These are phyloP conservation scores for Lithosia quadra DNA, from an alignment of 2,888 invertebrate species.

Conservation along the genomic window DNA sequence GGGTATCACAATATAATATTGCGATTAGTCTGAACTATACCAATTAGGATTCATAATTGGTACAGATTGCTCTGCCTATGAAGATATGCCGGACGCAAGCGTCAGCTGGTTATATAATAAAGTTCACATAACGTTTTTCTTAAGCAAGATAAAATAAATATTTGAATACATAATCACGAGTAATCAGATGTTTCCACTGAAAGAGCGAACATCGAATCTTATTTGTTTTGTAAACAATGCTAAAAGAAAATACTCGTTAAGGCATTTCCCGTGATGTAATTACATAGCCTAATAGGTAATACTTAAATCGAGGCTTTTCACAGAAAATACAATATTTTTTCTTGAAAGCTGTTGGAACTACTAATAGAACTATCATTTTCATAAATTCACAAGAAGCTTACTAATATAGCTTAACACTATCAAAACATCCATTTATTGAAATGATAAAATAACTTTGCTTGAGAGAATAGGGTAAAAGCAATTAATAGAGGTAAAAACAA, in stretches of 20 bases:
- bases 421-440: background rate
- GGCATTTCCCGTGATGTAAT: background rate
- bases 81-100: too few relatives aligned
- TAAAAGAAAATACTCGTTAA: background rate
- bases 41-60: too few relatives aligned
- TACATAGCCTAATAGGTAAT: background rate
- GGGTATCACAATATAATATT: too few relatives aligned
- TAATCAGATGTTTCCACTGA: background rate
- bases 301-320: background rate
- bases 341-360: background rate
- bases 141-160: too few relatives aligned
- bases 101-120: too few relatives aligned
- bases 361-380: background rate
- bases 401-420: background rate
- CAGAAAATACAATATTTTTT: background rate
- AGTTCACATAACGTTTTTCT: too few relatives aligned
- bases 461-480: conserved; percentile 9
- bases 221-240: background rate
- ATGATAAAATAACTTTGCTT: conserved; percentile 1
- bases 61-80: too few relatives aligned
- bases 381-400: background rate
- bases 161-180: background rate
- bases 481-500: conserved; percentile 44
- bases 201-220: background rate
- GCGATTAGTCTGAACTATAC: too few relatives aligned